A percentile compares a stretch with the other conserved stretches of the same genome.
Evolutionary conservation across 1,140 invertebrate species (phyloP).

Genomic region (Meloidogyne hapla): DNA sequence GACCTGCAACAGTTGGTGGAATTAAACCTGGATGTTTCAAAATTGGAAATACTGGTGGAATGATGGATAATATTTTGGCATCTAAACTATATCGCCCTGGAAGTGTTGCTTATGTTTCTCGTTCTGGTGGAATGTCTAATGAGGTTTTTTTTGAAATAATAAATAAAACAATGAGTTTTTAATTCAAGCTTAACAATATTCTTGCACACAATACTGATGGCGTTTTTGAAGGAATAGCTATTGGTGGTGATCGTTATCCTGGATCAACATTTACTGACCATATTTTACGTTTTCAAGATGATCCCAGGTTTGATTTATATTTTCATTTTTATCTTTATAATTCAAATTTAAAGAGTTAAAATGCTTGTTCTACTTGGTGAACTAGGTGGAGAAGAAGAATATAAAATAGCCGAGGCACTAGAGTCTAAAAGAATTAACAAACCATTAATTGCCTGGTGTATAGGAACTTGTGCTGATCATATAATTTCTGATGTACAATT

Average conservation of each 20-base stretch:
- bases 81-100: slow-evolving; percentile 94
- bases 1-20: slow-evolving; percentile 89
- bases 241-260: slow-evolving; percentile 98
- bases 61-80: slow-evolving; percentile 98
- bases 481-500: slow-evolving; percentile 74
- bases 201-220: slow-evolving; percentile 93
- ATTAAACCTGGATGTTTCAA: slow-evolving; percentile 99
- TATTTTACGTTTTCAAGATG: slow-evolving; percentile 78
- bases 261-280: slow-evolving; percentile 98
- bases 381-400: slow-evolving; percentile 98
- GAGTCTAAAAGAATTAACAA: slow-evolving; percentile 81
- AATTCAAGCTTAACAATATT: slow-evolving; percentile 82
- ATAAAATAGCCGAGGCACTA: slow-evolving; percentile 87
- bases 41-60: slow-evolving; percentile 97
- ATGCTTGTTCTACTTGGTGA: slow-evolving; percentile 94
- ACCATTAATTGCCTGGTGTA: slow-evolving; percentile 96
- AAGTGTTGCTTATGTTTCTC: slow-evolving; percentile 93
- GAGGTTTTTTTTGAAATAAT: slow-evolving; percentile 68
- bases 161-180: not conserved
- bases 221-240: slow-evolving; percentile 95
- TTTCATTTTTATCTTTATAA: not conserved
- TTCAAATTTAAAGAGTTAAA: slow-evolving; percentile 73
- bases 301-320: slow-evolving; percentile 65
- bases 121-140: slow-evolving; percentile 98
- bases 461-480: slow-evolving; percentile 77